phyloP scores from a whole-genome alignment of 2,888 invertebrate species.

The Melinopterus prodromus region DNA sequence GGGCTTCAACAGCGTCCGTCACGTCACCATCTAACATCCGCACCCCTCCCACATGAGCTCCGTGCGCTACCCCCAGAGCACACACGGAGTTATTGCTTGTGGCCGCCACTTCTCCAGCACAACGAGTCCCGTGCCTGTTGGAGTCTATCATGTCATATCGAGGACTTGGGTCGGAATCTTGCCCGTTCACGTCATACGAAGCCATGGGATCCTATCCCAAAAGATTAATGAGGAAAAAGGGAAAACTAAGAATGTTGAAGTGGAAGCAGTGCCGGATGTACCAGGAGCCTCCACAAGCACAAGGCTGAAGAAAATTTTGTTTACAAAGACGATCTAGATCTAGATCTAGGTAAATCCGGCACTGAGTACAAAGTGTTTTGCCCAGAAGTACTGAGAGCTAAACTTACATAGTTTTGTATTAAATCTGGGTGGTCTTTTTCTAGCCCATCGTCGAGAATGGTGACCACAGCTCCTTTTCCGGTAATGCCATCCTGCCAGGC shows the following conservation, averaged over 20 bases:
- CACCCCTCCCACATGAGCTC: conserved; percentile 92
- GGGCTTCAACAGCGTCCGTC: conserved; percentile 97
- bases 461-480: conserved; percentile 93
- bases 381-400: neutral
- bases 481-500: conserved; percentile 96
- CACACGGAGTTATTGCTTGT: conserved; percentile 96
- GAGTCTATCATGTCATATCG: conserved; percentile 97
- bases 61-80: conserved; percentile 95
- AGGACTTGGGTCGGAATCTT: conserved; percentile 96
- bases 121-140: conserved; percentile 93
- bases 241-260: no score
- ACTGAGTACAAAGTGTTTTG: neutral
- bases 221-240: no score
- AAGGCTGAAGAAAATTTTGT: no score
- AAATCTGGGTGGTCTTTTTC: conserved; percentile 97
- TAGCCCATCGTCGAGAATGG: conserved; percentile 95
- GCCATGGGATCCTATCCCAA: conserved; percentile 84
- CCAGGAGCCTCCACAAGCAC: no score
- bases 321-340: no score
- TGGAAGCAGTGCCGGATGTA: neutral
- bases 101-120: conserved; percentile 98
- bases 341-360: no score
- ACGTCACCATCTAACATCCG: conserved; percentile 98
- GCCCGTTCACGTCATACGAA: conserved; percentile 96
- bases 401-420: conserved; percentile 89